Evolutionary conservation across 2,113 vertebrate species (phyloP).

Genomic region (Sterna hirundo): DNA sequence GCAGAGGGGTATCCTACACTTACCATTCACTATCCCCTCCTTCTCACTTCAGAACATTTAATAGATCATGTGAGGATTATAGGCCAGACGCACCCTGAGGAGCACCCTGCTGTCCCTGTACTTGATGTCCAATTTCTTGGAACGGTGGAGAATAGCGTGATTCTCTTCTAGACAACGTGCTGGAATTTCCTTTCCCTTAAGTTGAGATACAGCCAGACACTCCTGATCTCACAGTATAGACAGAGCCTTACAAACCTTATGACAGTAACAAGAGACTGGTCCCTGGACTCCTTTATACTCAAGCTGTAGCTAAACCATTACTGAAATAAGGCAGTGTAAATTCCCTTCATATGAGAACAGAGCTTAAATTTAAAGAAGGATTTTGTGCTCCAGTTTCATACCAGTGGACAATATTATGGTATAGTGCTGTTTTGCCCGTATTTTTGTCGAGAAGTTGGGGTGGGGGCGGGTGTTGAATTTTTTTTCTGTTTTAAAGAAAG

Average conservation of each 20-base stretch:
- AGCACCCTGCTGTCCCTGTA: background rate
- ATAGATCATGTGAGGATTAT: background rate
- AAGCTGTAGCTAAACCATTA: background rate
- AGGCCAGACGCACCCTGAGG: background rate
- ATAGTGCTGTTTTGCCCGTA: background rate
- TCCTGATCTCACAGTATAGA: background rate
- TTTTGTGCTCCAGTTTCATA: background rate
- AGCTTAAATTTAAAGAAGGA: background rate
- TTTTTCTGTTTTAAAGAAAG: background rate
- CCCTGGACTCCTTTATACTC: background rate
- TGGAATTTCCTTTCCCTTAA: background rate
- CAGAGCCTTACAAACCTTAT: background rate
- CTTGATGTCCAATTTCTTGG: background rate
- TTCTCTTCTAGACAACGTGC: background rate
- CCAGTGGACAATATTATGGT: background rate
- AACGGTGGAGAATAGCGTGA: background rate
- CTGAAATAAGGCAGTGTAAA: background rate
- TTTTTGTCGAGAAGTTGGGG: background rate
- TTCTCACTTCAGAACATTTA: background rate
- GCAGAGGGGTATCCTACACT: background rate
- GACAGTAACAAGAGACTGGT: background rate
- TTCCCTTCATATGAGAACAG: background rate
- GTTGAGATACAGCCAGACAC: background rate
- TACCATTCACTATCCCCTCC: background rate
- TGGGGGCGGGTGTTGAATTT: fast-evolving